Evolutionary conservation across 2,797 vertebrate species (phyloP).

Genomic region (Ambastaia sidthimunki): DNA sequence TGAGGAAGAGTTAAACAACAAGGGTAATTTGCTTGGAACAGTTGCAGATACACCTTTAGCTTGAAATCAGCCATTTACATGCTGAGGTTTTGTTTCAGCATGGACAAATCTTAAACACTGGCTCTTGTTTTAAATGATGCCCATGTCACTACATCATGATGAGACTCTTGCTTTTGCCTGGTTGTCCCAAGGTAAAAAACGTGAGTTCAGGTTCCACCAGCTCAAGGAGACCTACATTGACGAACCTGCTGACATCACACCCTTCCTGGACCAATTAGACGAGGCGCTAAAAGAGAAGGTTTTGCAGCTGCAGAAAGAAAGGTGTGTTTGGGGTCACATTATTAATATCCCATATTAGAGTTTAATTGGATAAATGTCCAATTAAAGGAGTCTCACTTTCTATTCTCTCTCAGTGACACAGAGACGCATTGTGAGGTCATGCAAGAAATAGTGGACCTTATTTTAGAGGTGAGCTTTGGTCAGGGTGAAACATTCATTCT

Average conservation of each 20-base stretch:
- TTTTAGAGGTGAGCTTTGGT: conserved; percentile 85
- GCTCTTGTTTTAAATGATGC: background rate
- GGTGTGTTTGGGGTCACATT: conserved; percentile 70
- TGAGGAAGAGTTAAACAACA: conserved; percentile 90
- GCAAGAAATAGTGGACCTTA: conserved; percentile 97
- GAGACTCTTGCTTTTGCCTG: background rate
- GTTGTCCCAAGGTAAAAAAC: conserved; percentile 85
- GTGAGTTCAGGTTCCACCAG: conserved; percentile 94
- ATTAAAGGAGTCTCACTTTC: background rate
- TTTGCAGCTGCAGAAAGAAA: conserved; percentile 91
- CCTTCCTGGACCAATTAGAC: conserved; percentile 92
- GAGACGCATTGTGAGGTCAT: conserved; percentile 96
- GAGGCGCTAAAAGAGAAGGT: conserved; percentile 93
- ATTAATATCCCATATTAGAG: background rate
- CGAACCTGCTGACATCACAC: conserved; percentile 93
- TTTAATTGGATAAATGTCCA: background rate
- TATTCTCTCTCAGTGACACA: conserved; percentile 81
- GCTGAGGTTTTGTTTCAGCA: background rate
- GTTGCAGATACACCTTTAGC: background rate
- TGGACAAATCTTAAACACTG: conserved; percentile 1
- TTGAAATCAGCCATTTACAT: background rate
- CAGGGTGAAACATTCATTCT: background rate
- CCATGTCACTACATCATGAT: background rate
- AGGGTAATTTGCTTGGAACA: conserved; percentile 75
- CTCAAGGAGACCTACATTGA: conserved; percentile 92